phyloP scores from a whole-genome alignment of 2,113 vertebrate species.

The Beaufortia kweichowensis region DNA sequence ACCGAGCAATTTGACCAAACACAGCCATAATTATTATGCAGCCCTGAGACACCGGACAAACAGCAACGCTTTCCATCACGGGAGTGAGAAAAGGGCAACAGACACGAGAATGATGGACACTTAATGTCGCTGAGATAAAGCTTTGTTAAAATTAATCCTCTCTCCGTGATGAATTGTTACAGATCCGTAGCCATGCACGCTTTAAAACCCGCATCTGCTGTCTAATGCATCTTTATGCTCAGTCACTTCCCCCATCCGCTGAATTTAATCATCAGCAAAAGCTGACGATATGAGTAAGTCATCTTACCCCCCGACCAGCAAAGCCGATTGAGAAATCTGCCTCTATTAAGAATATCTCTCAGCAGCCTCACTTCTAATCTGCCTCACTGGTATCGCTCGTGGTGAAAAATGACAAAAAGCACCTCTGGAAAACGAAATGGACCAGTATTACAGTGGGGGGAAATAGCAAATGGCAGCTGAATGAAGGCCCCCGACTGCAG shows the following conservation, averaged over 20 bases:
- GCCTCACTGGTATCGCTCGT: constrained; percentile 24
- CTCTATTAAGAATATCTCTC: constrained; percentile 34
- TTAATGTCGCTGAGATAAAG: no score
- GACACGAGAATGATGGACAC: not conserved
- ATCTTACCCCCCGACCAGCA: constrained; percentile 19
- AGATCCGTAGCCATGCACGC: not conserved
- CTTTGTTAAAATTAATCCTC: constrained; percentile 17
- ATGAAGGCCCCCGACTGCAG: constrained; percentile 29
- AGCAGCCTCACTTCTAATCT: constrained; percentile 40
- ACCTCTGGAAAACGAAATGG: constrained; percentile 41
- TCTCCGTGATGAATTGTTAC: not conserved
- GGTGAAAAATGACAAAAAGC: constrained; percentile 48
- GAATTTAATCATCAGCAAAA: constrained; percentile 33
- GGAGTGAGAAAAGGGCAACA: not conserved
- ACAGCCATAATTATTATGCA: not conserved
- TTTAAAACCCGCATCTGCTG: constrained; percentile 31
- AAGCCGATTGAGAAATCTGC: constrained; percentile 40
- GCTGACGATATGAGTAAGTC: constrained; percentile 37
- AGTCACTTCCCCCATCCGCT: constrained; percentile 9
- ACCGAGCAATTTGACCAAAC: no score
- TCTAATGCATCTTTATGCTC: constrained; percentile 26
- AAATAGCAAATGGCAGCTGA: constrained; percentile 37
- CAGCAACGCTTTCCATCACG: constrained; percentile 3
- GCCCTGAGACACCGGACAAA: not conserved
- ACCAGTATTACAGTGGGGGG: constrained; percentile 40